Percentiles rank a stretch among this genome's conserved stretches.
phyloP scores from a whole-genome alignment of 2,888 invertebrate genomes.

The Bellardia bayeri region DNA sequence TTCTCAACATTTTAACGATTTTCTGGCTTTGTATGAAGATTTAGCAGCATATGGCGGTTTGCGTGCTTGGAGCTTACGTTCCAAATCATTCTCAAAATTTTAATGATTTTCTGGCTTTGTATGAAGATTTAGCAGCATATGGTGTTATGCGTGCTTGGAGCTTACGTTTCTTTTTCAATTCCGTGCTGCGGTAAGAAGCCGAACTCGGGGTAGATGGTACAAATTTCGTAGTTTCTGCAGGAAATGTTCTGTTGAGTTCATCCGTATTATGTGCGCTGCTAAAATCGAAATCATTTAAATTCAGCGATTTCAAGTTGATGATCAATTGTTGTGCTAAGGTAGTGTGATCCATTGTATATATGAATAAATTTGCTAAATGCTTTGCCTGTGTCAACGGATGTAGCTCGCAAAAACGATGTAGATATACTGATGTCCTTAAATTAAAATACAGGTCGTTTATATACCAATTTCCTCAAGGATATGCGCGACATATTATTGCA shows the following conservation, averaged over 20 bases:
- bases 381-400: constrained; percentile 4
- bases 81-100: constrained; percentile 21
- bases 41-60: no score
- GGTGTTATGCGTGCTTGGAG: constrained; percentile 27
- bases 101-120: constrained; percentile 55
- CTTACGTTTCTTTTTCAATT: constrained; percentile 46
- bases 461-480: neutral
- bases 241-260: constrained; percentile 29
- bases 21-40: no score
- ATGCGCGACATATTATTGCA: no score
- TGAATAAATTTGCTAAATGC: neutral
- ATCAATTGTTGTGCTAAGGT: constrained; percentile 41
- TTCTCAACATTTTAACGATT: no score
- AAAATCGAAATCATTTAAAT: constrained; percentile 8
- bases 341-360: constrained; percentile 35
- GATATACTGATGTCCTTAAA: neutral
- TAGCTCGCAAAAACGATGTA: constrained; percentile 1
- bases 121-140: constrained; percentile 27
- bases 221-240: constrained; percentile 17
- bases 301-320: constrained; percentile 10
- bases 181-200: neutral
- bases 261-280: neutral
- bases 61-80: no score
- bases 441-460: neutral
- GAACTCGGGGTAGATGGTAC: constrained; percentile 17